Conservation (phyloP, 2,797 vertebrate genomes). For the Geotrypetes seraphini region DNA sequence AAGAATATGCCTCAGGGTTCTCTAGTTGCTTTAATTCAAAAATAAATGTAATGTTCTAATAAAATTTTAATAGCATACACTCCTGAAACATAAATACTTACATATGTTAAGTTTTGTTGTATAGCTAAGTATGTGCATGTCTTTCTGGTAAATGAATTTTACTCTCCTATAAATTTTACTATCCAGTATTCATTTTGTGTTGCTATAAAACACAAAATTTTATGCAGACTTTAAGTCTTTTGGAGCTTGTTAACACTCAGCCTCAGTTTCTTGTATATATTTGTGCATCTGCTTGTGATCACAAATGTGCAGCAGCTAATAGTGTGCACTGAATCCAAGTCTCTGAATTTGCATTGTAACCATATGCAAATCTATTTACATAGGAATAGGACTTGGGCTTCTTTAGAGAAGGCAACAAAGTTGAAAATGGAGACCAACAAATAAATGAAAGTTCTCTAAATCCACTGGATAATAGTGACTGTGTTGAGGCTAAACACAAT, state of each 20-base stretch:
- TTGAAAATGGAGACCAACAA: slow-evolving; percentile 81
- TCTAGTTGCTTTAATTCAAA: no score
- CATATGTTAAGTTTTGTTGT: neutral
- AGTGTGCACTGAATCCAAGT: slow-evolving; percentile 56
- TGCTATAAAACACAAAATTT: slow-evolving; percentile 5
- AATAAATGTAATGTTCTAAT: neutral
- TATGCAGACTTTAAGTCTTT: slow-evolving; percentile 12
- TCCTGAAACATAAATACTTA: neutral
- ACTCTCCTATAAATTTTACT: neutral
- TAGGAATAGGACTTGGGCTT: slow-evolving; percentile 69
- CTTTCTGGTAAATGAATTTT: no score
- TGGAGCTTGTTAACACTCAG: slow-evolving; percentile 7
- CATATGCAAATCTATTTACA: slow-evolving; percentile 83
- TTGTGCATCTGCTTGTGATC: slow-evolving; percentile 41
- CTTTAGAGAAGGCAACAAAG: slow-evolving; percentile 73
- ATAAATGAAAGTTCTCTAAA: slow-evolving; percentile 96
- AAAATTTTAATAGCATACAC: slow-evolving; percentile 1
- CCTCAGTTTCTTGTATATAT: slow-evolving; percentile 34
- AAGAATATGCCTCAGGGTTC: neutral
- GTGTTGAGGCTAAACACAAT: slow-evolving; percentile 95
- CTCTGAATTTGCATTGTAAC: slow-evolving; percentile 76
- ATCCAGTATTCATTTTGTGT: neutral
- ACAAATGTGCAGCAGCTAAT: slow-evolving; percentile 38
- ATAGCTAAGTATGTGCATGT: no score
- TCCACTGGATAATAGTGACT: slow-evolving; percentile 97